These are phyloP conservation scores for Eumacrocentrus americanus DNA, from an alignment of 2,888 invertebrate genomes.

Conservation along the genomic window DNA sequence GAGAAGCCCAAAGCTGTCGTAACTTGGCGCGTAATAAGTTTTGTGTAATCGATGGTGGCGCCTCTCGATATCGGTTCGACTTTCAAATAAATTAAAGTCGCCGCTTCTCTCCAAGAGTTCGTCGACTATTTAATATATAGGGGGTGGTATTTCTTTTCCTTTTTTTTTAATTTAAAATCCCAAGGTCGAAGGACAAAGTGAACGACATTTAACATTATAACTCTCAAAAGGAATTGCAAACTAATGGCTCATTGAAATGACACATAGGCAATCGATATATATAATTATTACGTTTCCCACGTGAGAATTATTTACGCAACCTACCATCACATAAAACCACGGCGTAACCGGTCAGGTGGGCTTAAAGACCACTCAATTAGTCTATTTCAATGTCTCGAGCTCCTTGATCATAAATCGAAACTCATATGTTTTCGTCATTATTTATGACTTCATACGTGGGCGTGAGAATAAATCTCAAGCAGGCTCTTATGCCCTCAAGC, in stretches of 20 bases:
- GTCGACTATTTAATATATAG: neutral
- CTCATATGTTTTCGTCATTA: slow-evolving; percentile 19
- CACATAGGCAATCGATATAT: neutral
- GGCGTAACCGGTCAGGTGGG: slow-evolving; percentile 5
- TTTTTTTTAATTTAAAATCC: neutral
- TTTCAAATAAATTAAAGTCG: slow-evolving; percentile 44
- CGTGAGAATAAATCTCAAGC: slow-evolving; percentile 35
- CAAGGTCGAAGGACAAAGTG: neutral
- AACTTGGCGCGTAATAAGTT: slow-evolving; percentile 46
- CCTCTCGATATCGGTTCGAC: slow-evolving; percentile 34
- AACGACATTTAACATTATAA: no score
- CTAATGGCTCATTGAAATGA: neutral
- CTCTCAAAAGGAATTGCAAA: no score
- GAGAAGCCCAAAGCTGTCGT: slow-evolving; percentile 28
- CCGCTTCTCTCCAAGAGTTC: slow-evolving; percentile 27
- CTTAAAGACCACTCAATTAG: slow-evolving; percentile 26
- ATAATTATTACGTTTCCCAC: slow-evolving; percentile 16
- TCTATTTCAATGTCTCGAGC: slow-evolving; percentile 29
- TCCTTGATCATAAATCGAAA: slow-evolving; percentile 16
- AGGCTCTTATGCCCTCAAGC: no score
- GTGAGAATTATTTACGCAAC: slow-evolving; percentile 24
- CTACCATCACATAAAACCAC: no score
- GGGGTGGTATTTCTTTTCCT: neutral
- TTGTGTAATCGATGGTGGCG: slow-evolving; percentile 45
- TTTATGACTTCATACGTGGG: slow-evolving; percentile 29